A percentile compares a stretch with the other conserved stretches of the same genome.
Conservation (phyloP, 37 sponge, comb jelly and placozoan genomes). For the Cliona cf. orientalis region DNA sequence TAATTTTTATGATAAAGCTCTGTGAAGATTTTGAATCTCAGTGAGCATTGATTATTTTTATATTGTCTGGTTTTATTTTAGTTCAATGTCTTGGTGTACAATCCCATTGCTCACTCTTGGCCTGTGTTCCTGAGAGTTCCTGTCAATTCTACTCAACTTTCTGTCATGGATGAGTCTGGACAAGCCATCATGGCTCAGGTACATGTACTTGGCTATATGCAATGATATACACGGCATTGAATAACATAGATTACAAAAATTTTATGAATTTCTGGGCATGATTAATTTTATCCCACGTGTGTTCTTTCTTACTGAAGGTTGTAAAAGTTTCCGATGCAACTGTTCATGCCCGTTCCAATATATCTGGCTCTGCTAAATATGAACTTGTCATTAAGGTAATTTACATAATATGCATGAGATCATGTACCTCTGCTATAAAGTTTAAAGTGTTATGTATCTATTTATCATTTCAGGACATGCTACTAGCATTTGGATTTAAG, state of each 20-base stretch:
- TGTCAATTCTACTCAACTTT: not conserved
- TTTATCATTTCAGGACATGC: not conserved
- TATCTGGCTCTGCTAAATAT: not conserved
- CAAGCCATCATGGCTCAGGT: conserved; percentile 29
- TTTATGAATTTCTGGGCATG: no score
- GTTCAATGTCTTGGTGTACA: conserved; percentile 85
- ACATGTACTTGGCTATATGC: no score
- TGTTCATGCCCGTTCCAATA: not conserved
- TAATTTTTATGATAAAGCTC: not conserved
- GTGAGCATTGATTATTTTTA: no score
- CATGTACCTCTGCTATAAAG: no score
- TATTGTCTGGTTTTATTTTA: not conserved
- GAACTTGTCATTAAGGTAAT: not conserved
- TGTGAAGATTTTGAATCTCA: no score
- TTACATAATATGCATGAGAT: no score
- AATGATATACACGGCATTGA: no score
- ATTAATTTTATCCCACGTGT: not conserved
- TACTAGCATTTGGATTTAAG: conserved; percentile 70
- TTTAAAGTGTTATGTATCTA: not conserved
- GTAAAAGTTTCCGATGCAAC: not conserved
- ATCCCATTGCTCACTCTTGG: conserved; percentile 63
- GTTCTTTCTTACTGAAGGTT: not conserved
- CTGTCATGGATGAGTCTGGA: conserved; percentile 24
- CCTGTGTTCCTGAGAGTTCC: conserved; percentile 37
- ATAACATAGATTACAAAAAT: not conserved